Evolutionary conservation across 1,140 invertebrate species (phyloP).

Genomic region (Onthophagus taurus): DNA sequence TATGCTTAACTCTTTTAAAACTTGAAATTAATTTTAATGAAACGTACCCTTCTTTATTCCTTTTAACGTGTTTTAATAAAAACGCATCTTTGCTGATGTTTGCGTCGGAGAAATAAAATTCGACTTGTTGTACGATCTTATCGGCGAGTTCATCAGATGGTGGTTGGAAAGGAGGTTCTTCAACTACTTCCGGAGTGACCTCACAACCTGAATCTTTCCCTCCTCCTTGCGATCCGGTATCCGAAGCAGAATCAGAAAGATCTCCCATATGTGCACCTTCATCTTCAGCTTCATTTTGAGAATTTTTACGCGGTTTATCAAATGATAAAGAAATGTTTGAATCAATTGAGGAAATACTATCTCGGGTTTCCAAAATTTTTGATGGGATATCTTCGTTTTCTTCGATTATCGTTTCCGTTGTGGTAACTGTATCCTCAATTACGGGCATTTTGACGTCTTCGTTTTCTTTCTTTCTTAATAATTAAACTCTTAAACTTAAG

Average conservation of each 20-base stretch:
- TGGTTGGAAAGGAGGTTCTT: slow-evolving; percentile 45
- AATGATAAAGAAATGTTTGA: slow-evolving; percentile 51
- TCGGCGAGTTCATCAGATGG: slow-evolving; percentile 65
- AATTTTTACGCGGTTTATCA: slow-evolving; percentile 40
- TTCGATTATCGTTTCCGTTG: slow-evolving; percentile 23
- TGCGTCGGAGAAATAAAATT: slow-evolving; percentile 91
- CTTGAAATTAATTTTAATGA: slow-evolving; percentile 89
- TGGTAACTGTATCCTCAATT: slow-evolving; percentile 18
- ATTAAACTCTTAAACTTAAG: no score
- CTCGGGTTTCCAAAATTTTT: slow-evolving; percentile 48
- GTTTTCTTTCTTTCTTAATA: slow-evolving; percentile 15
- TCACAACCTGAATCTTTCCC: slow-evolving; percentile 58
- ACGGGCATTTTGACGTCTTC: slow-evolving; percentile 27
- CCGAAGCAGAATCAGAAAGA: slow-evolving; percentile 51
- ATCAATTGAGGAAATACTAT: slow-evolving; percentile 54
- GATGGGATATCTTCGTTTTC: slow-evolving; percentile 24
- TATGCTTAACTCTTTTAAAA: slow-evolving; percentile 83
- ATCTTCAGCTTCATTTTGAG: slow-evolving; percentile 38
- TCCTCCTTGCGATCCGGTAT: slow-evolving; percentile 44
- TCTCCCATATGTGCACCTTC: slow-evolving; percentile 47
- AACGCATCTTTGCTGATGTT: slow-evolving; percentile 94
- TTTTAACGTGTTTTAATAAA: slow-evolving; percentile 83
- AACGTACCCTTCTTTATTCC: slow-evolving; percentile 92
- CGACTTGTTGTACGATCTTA: slow-evolving; percentile 74
- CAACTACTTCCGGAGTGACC: slow-evolving; percentile 44